Conservation (phyloP, 2,113 vertebrate species). For the Tragelaphus strepsiceros region DNA sequence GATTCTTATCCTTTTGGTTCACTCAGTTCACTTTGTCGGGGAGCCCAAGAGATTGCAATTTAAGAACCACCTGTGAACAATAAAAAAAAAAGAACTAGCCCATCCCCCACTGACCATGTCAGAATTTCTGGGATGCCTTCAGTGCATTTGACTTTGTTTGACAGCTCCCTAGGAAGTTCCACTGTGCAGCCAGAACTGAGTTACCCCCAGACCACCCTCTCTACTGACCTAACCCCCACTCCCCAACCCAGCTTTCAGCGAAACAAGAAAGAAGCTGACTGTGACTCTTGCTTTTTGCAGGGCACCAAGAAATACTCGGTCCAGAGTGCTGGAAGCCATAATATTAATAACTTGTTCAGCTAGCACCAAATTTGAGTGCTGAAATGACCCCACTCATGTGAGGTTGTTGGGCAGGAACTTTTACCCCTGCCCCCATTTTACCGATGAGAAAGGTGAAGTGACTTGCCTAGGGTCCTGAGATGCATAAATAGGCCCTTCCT, state of each 20-base stretch:
- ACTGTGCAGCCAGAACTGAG: background rate
- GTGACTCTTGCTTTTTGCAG: background rate
- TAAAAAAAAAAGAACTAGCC: background rate
- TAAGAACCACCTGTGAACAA: background rate
- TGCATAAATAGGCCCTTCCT: background rate
- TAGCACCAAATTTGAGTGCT: accelerated
- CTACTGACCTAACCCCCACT: accelerated
- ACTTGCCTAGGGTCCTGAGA: background rate
- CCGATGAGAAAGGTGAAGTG: background rate
- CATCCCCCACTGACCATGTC: no score
- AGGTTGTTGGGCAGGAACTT: background rate
- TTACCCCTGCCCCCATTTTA: background rate
- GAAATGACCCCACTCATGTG: accelerated
- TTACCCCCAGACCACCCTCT: background rate
- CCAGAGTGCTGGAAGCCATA: background rate
- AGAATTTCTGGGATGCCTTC: background rate
- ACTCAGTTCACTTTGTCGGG: background rate
- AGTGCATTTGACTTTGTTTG: background rate
- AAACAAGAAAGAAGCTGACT: background rate
- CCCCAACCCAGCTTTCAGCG: background rate
- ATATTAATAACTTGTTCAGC: background rate
- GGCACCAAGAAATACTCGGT: background rate
- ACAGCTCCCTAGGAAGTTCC: background rate
- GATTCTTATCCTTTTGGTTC: background rate
- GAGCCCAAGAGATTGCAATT: background rate